Percentiles rank a stretch among this genome's conserved stretches.
These are phyloP conservation scores for Melanostoma scalare DNA, from an alignment of 2,888 invertebrate species.

Conservation along the genomic window DNA sequence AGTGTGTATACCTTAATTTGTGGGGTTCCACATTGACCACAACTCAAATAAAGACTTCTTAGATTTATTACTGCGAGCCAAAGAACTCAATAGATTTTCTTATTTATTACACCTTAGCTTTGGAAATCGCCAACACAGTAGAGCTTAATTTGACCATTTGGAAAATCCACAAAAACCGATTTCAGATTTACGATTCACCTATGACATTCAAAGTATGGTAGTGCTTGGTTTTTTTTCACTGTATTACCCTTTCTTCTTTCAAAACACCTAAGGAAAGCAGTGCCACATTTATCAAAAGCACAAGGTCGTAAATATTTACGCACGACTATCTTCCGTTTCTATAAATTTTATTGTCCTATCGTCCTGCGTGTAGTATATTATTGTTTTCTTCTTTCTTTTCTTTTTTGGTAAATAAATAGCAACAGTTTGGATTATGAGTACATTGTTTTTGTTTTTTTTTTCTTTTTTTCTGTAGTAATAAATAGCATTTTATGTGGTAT, in stretches of 20 bases:
- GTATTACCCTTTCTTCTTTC: not conserved
- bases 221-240: not conserved
- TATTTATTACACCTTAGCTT: constrained; percentile 31
- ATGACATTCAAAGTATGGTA: constrained; percentile 24
- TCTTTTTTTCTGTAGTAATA: not conserved
- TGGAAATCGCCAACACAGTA: constrained; percentile 16
- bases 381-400: not conserved
- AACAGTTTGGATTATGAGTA: constrained; percentile 29
- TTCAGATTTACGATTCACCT: constrained; percentile 43
- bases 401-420: constrained; percentile 15
- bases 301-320: constrained; percentile 60
- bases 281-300: constrained; percentile 47
- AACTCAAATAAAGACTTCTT: constrained; percentile 12
- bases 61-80: constrained; percentile 21
- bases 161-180: constrained; percentile 47
- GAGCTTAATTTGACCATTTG: constrained; percentile 37
- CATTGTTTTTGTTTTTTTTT: not conserved
- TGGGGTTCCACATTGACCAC: constrained; percentile 17
- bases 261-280: constrained; percentile 30
- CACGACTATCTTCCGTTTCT: constrained; percentile 27
- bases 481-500: constrained; percentile 26
- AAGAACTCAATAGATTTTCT: constrained; percentile 31
- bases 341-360: constrained; percentile 27
- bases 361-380: not conserved
- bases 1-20: constrained; percentile 26